A percentile compares a stretch with the other conserved stretches of the same genome.
Evolutionary conservation across 2,888 invertebrate species (phyloP).

Genomic region (Eupithecia subumbrata): DNA sequence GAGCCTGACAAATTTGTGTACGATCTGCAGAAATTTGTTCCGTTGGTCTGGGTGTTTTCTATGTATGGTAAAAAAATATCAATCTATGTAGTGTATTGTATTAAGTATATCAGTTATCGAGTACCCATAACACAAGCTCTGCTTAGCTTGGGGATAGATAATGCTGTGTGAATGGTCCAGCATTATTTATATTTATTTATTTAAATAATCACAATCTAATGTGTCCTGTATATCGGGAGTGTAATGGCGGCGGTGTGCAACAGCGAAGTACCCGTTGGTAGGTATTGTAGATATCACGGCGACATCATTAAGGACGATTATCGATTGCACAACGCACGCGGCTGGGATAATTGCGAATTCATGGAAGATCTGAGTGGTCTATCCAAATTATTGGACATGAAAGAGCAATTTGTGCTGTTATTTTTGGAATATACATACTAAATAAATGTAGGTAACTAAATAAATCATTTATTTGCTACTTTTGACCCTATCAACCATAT

Average conservation of each 20-base stretch:
- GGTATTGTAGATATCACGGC: slow-evolving; percentile 29
- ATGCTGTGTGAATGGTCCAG: too few relatives aligned
- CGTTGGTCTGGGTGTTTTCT: too few relatives aligned
- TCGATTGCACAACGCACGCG: slow-evolving; percentile 27
- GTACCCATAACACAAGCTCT: too few relatives aligned
- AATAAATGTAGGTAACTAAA: background rate
- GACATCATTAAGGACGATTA: slow-evolving; percentile 31
- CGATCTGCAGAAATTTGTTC: too few relatives aligned
- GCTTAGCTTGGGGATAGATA: too few relatives aligned
- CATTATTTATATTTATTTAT: too few relatives aligned
- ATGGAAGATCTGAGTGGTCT: slow-evolving; percentile 10
- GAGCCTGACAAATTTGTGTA: slow-evolving; percentile 19
- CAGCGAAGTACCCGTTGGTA: background rate
- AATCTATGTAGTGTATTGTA: too few relatives aligned
- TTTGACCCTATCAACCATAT: background rate
- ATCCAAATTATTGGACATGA: background rate
- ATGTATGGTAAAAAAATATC: too few relatives aligned
- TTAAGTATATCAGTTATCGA: too few relatives aligned
- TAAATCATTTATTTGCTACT: background rate
- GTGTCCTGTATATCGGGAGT: background rate
- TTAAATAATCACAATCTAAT: slow-evolving; percentile 20
- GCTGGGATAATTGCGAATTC: slow-evolving; percentile 17
- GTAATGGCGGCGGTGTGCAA: slow-evolving; percentile 29
- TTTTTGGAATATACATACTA: background rate
- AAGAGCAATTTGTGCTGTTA: background rate